A percentile compares a stretch with the other conserved stretches of the same genome.
Conservation (phyloP, 2,113 vertebrate species). For the Vanacampus margaritifer region DNA sequence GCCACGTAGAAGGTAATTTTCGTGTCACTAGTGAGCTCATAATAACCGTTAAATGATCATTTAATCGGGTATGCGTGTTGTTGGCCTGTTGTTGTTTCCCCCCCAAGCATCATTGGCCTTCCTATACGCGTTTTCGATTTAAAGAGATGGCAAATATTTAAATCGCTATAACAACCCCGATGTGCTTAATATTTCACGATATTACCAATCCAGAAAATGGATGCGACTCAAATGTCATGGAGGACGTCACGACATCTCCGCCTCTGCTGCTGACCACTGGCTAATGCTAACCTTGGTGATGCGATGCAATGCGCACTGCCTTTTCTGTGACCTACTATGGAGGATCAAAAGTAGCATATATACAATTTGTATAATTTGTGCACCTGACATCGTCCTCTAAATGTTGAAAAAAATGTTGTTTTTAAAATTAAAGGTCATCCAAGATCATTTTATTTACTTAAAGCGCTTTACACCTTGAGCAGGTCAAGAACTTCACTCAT, state of each 20-base stretch:
- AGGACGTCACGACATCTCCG: neutral
- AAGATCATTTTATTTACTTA: too few relatives aligned
- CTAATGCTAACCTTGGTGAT: slow-evolving; percentile 40
- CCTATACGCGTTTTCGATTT: neutral
- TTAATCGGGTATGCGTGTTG: neutral
- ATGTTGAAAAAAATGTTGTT: too few relatives aligned
- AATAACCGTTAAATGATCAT: neutral
- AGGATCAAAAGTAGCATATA: neutral
- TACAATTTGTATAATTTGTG: too few relatives aligned
- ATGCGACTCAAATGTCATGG: neutral
- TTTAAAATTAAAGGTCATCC: too few relatives aligned
- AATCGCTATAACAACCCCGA: neutral
- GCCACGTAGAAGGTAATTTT: slow-evolving; percentile 39
- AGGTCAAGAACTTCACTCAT: too few relatives aligned
- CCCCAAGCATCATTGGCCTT: slow-evolving; percentile 37
- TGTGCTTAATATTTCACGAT: neutral
- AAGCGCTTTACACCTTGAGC: too few relatives aligned
- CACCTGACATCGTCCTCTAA: too few relatives aligned
- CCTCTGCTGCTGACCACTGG: slow-evolving; percentile 6
- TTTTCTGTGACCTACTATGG: neutral
- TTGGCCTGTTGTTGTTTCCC: slow-evolving; percentile 33
- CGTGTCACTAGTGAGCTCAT: neutral
- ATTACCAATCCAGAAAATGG: neutral
- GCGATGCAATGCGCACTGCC: slow-evolving; percentile 11
- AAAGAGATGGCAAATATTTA: neutral